These are phyloP conservation scores for Drosophila malerkotliana DNA, from an alignment of 1,140 invertebrate species.

Conservation along the genomic window DNA sequence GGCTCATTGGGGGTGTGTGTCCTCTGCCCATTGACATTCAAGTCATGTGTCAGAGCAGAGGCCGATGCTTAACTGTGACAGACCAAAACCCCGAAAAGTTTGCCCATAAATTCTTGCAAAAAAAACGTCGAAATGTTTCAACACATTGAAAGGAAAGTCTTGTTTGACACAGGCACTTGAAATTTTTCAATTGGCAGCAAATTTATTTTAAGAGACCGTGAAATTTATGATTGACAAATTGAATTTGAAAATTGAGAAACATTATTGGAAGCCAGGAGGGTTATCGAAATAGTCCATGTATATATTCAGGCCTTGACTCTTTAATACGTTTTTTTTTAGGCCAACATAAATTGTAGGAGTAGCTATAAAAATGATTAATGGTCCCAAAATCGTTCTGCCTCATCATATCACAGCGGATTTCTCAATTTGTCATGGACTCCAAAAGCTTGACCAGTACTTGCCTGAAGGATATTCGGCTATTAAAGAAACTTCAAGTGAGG, in stretches of 20 bases:
- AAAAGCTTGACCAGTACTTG: slow-evolving; percentile 33
- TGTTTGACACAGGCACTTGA: slow-evolving; percentile 44
- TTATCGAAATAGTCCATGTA: slow-evolving; percentile 2
- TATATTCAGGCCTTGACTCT: not conserved
- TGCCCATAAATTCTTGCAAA: slow-evolving; percentile 63
- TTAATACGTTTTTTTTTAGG: slow-evolving; percentile 16
- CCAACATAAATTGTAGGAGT: not conserved
- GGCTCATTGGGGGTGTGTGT: slow-evolving; percentile 28
- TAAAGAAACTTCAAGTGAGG: slow-evolving; percentile 9
- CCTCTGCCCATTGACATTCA: slow-evolving; percentile 71
- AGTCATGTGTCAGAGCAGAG: slow-evolving; percentile 75
- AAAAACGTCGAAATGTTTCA: slow-evolving; percentile 48
- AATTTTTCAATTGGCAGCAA: slow-evolving; percentile 68
- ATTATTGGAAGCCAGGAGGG: slow-evolving; percentile 10
- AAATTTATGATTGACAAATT: slow-evolving; percentile 82
- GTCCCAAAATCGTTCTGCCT: slow-evolving; percentile 21
- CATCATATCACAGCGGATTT: slow-evolving; percentile 18
- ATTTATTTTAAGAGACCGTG: slow-evolving; percentile 80
- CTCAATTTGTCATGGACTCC: slow-evolving; percentile 55
- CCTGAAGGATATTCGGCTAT: slow-evolving; percentile 42
- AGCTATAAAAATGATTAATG: slow-evolving; percentile 63
- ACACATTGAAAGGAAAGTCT: slow-evolving; percentile 47
- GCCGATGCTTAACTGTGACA: slow-evolving; percentile 77
- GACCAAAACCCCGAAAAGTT: slow-evolving; percentile 59
- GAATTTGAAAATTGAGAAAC: slow-evolving; percentile 62